phyloP scores from a whole-genome alignment of 2,888 invertebrate genomes.

The Escarpia spicata region DNA sequence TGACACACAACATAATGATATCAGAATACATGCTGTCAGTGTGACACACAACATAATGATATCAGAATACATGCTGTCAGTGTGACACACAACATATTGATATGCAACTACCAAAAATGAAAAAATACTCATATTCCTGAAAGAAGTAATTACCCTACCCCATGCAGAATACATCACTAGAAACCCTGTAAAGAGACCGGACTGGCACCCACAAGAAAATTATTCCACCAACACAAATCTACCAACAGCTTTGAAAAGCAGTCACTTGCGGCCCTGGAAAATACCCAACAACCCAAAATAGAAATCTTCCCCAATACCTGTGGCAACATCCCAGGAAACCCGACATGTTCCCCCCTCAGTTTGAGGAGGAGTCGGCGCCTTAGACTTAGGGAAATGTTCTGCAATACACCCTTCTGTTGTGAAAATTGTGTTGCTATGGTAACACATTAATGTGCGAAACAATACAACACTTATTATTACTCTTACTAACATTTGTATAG shows the following conservation, averaged over 20 bases:
- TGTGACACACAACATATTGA: no score
- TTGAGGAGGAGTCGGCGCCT: not conserved
- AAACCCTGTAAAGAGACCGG: not conserved
- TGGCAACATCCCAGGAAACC: not conserved
- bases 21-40: no score
- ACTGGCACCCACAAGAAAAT: not conserved
- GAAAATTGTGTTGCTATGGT: not conserved
- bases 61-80: no score
- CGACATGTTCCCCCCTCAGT: not conserved
- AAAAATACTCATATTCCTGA: not conserved
- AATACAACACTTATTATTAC: not conserved
- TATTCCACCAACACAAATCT: not conserved
- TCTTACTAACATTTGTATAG: no score
- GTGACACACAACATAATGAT: no score
- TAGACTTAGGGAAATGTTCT: not conserved
- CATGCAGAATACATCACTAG: not conserved
- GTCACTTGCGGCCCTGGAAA: not conserved
- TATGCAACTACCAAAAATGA: not conserved
- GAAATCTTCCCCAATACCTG: not conserved
- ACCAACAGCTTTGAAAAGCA: not conserved
- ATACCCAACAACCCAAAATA: not conserved
- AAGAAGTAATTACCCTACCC: not conserved
- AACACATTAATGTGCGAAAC: not conserved
- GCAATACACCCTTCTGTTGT: not conserved
- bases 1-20: no score